Evolutionary conservation across 2,113 vertebrate species (phyloP), one percentile per base, ranked within the genome.

Genomic region (Cryptoleucopteryx plumbea): DNA sequence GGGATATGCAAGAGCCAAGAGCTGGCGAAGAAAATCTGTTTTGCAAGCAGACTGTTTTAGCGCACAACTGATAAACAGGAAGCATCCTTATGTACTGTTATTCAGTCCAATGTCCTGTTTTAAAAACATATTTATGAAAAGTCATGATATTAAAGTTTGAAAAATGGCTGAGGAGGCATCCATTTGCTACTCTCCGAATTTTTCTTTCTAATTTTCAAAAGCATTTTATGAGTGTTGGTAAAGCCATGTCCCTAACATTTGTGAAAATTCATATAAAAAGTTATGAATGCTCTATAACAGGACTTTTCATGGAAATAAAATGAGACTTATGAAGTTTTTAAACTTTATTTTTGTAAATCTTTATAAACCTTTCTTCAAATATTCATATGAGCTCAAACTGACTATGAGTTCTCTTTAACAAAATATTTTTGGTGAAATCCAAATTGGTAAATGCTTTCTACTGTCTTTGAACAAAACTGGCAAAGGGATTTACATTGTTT

Each of bases 241-340:
- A 96, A 91, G 58, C 27, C 23, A 29, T 47, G 26, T 77, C 63
- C 89, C 38, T 93, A 94, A 88, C 31, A 89, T 71, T 96, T 85
- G 68, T 56, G 91, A 93, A 95, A 96, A 94, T 91, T 80, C 63
- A 96, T 78, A 62, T 80, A 88, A 92, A 81, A 85, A 82, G 3
- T 36, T 85, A 83, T 72, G 45, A 94, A 91, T 88, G 53, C 38
- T 78, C 50, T 93, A 52, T 86, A 88, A 61, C 31, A 94, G 45
- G 42, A 83, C 27, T 91, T 97, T 81, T 31, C 40, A 87, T 23
- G 23, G 86, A 82, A 96, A 66, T 84, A 85, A 94, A 97, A 86
- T 91, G 20, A 96, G 47, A 93, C 19, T 75, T 48, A 72, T 4
- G 11, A 62, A 68, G 10, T 11, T 58, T 55, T 58, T 25, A 40